Evolutionary conservation across 2,888 invertebrate genomes (phyloP), one percentile per base, ranked within the genome.

Genomic region (Tetragnatha montana): DNA sequence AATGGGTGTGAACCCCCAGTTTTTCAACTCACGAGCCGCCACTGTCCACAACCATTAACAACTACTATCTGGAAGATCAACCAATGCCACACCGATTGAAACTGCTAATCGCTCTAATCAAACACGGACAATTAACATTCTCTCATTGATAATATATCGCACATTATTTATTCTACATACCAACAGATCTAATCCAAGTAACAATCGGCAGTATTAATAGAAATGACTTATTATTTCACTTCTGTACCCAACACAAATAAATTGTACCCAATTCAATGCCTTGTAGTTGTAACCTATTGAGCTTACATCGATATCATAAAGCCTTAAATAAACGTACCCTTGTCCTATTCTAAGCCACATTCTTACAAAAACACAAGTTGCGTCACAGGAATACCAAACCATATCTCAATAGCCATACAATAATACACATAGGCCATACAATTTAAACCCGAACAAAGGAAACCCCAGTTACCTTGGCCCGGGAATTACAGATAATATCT

Each of bases 401-500:
- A 19, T 8, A 12, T 19, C 22, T 73, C 73, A 73, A 73, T 73
- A 19, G 73, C 73, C 12, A 19, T 73, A 1, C 73, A 73, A 73
- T 22, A 73, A 22, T 19, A 22, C 19, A 19, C 73, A 73, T 12
- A 73, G 8, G 21, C 73, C 8, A 73, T 19, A 19, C 22, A 73
- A 22, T 22, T n/a, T 22, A 22, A 73, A 84, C 68, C 68, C 7
- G 6, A 21, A 84, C 84, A 84, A 84, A 84, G 49, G 84, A 76
- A 84, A 84, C 76, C 21, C 47, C 22, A 73, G 21, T 84, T 84
- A 69, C 84, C 84, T 84, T 84, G 84, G 84, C 84, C 82, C 69
- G 50, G 47, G 73, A 73, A 19, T 73, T 68, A 68, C n/a, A 84
- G 84, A 76, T 84, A 76, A 8, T 68, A 84, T 76, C 75, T 8